phyloP scores from a whole-genome alignment of 2,888 invertebrate species.

The Pyrochroa serraticornis region DNA sequence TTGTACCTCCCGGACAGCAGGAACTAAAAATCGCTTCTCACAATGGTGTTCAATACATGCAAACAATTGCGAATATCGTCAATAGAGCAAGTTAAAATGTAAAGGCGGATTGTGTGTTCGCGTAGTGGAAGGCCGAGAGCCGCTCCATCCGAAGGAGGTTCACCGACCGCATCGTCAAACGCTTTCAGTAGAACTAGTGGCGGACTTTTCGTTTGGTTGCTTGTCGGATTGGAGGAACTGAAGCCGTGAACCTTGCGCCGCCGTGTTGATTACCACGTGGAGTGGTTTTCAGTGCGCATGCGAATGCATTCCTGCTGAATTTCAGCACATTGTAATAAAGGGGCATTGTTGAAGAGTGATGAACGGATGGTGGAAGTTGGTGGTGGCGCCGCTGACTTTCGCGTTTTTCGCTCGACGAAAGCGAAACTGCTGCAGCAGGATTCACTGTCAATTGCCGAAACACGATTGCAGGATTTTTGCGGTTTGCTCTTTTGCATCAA shows the following conservation, averaged over 20 bases:
- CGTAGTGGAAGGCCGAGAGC: constrained; percentile 14
- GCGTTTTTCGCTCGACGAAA: background rate
- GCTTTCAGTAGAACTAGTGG: constrained; percentile 39
- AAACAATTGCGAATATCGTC: constrained; percentile 21
- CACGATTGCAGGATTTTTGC: no score
- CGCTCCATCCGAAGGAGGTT: constrained; percentile 15
- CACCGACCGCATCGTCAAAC: constrained; percentile 32
- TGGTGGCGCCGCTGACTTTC: background rate
- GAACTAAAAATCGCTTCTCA: constrained; percentile 12
- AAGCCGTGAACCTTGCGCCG: constrained; percentile 20
- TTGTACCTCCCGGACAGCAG: constrained; percentile 15
- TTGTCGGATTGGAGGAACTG: constrained; percentile 19
- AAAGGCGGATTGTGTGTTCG: constrained; percentile 11
- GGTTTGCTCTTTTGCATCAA: no score
- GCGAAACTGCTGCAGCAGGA: no score
- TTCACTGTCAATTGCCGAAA: no score
- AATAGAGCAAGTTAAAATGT: constrained; percentile 14
- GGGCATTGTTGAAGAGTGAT: background rate
- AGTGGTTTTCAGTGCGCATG: constrained; percentile 34
- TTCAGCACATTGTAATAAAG: constrained; percentile 29
- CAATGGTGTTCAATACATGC: constrained; percentile 6
- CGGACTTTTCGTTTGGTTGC: no score
- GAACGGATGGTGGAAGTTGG: no score
- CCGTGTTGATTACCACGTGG: constrained; percentile 39
- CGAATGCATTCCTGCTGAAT: constrained; percentile 23